These are phyloP conservation scores for Andrena camellia DNA, from an alignment of 2,888 invertebrate species.

Conservation along the genomic window DNA sequence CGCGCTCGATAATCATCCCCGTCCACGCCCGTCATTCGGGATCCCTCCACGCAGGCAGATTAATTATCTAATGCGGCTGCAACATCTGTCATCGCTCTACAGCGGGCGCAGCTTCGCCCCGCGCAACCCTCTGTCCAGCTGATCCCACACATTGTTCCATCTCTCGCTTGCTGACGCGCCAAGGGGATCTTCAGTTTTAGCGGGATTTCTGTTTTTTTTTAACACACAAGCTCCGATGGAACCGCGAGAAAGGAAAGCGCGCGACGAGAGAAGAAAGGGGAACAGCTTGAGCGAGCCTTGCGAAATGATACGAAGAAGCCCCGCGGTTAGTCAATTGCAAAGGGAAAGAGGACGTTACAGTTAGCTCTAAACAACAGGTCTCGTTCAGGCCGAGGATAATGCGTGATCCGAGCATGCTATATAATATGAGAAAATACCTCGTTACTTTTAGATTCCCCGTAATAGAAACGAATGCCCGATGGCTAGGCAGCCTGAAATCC, in stretches of 20 bases:
- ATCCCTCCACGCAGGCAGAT: constrained; percentile 72
- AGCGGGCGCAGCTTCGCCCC: constrained; percentile 70
- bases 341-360: constrained; percentile 63
- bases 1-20: constrained; percentile 71
- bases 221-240: not conserved
- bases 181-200: too few relatives aligned
- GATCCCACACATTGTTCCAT: not conserved
- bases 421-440: constrained; percentile 65
- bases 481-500: not conserved
- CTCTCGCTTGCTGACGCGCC: too few relatives aligned
- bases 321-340: constrained; percentile 56
- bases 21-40: constrained; percentile 71
- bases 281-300: constrained; percentile 32
- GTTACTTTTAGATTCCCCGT: constrained; percentile 52
- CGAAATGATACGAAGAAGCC: constrained; percentile 32
- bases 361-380: constrained; percentile 63
- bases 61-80: constrained; percentile 84
- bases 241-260: not conserved
- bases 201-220: not conserved
- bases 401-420: constrained; percentile 50
- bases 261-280: constrained; percentile 28
- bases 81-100: constrained; percentile 83
- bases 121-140: constrained; percentile 14
- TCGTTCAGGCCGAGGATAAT: constrained; percentile 52
- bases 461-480: constrained; percentile 42